Percentiles rank a stretch among this genome's conserved stretches.
These are phyloP conservation scores for Drosophila koepferae DNA, from an alignment of 2,888 invertebrate species.

Conservation along the genomic window DNA sequence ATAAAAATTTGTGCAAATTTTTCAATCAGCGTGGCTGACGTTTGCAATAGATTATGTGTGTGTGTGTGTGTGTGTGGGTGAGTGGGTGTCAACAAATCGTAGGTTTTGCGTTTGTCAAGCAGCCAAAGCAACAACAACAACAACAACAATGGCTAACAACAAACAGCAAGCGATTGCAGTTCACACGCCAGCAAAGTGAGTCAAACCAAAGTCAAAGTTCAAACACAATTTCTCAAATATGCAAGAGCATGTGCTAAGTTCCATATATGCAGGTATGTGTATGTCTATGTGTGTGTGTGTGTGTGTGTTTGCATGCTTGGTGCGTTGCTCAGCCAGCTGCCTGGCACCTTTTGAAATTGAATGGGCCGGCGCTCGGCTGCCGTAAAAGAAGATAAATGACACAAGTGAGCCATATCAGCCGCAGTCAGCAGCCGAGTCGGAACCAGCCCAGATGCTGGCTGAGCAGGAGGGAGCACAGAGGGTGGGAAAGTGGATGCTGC, in stretches of 20 bases:
- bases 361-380: constrained; percentile 60
- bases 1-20: constrained; percentile 73
- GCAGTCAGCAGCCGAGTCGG: constrained; percentile 55
- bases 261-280: constrained; percentile 18
- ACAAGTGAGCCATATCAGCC: constrained; percentile 79
- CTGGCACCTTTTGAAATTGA: constrained; percentile 79
- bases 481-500: not conserved
- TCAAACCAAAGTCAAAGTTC: constrained; percentile 79
- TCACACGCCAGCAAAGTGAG: constrained; percentile 65
- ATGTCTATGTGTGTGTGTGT: constrained; percentile 2
- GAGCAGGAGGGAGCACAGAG: not conserved
- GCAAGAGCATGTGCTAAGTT: constrained; percentile 58
- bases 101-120: constrained; percentile 45
- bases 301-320: constrained; percentile 33
- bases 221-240: constrained; percentile 80
- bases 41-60: constrained; percentile 9
- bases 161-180: constrained; percentile 54
- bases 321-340: constrained; percentile 68
- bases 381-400: constrained; percentile 80
- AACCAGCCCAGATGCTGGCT: constrained; percentile 40
- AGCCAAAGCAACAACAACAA: constrained; percentile 19
- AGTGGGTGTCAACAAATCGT: constrained; percentile 41
- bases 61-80: not conserved
- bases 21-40: constrained; percentile 63
- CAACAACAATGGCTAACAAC: constrained; percentile 14